Base-by-base conservation (phyloP, 2,113 vertebrate genomes). In the Pterocles gutturalis region DNA sequence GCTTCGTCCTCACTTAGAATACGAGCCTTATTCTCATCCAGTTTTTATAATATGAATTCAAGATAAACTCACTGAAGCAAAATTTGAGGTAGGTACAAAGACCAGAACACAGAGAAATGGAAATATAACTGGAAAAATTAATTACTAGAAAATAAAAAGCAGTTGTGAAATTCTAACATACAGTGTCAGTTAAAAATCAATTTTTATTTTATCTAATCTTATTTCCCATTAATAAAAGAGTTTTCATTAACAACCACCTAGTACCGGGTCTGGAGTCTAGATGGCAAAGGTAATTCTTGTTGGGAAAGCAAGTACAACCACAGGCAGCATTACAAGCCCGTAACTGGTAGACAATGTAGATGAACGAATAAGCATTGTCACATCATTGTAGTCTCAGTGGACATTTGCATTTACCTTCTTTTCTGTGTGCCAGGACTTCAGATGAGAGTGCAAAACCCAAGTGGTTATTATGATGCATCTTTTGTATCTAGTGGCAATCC, bases 101-200 rank as follows among this genome's bases (percentile, higher is more conserved):
- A 89, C 15, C 16, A 77, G 33, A 86, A 60, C 6, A 10, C 2
- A 71, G 33, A 34, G 18, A 83, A 90, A 96, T 51, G 15, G 26
- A 83, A 96, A 82, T 58, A 57, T 31, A 80, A 78, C 64, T 84
- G 21, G 49, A 89, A 95, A 94, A 82, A 67, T 12, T 29, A 49
- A 69, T 86, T 70, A 34, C 34, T 83, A 22, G 86, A 81, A 90
- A 65, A 11, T 17, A 38, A 80, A 83, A 87, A 75, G 1, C 2
- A 31, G 3, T 34, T 69, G 24, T 88, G 41, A 65, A 80, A 86
- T 80, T 90, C 34, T 83, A 83, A 41, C n/a, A n/a, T 45, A 48
- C 2, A 26, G 28, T 81, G 70, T 73, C 58, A 70, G n/a, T 61
- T 89, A 41, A 91, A 95, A 94, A 87, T 78, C 16, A 31, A 53